Conservation (phyloP, 2,888 invertebrate genomes). For the Schrankia costaestrigalis region DNA sequence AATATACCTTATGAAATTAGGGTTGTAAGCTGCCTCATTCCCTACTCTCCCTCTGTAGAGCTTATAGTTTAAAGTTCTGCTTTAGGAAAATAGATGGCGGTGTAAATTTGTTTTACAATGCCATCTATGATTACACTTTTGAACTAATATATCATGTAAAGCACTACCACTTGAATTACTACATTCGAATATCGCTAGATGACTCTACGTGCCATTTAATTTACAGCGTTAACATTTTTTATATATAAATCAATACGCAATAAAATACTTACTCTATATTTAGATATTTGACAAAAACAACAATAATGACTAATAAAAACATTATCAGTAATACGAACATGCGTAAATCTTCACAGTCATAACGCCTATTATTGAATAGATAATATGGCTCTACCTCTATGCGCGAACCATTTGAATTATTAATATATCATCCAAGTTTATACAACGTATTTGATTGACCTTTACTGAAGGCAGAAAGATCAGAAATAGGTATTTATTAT, state of each 20-base stretch:
- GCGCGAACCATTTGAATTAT: slow-evolving; percentile 22
- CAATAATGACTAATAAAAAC: no score
- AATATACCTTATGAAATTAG: slow-evolving; percentile 15
- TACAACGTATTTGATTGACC: slow-evolving; percentile 24
- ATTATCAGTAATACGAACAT: no score
- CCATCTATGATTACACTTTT: slow-evolving; percentile 36
- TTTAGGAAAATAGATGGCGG: slow-evolving; percentile 45
- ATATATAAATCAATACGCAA: no score
- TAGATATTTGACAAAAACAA: no score
- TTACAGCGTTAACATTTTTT: no score
- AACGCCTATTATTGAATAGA: slow-evolving; percentile 1
- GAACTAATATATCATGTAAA: slow-evolving; percentile 9
- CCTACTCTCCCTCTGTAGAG: background rate
- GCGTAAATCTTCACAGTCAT: background rate
- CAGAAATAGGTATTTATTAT: slow-evolving; percentile 13
- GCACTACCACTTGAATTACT: slow-evolving; percentile 8
- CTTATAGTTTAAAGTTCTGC: slow-evolving; percentile 22
- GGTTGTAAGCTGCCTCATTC: slow-evolving; percentile 6
- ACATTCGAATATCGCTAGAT: slow-evolving; percentile 11
- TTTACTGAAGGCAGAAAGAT: slow-evolving; percentile 16
- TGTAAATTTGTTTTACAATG: slow-evolving; percentile 16
- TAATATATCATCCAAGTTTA: slow-evolving; percentile 23
- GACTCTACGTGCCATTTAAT: no score
- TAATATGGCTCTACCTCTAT: slow-evolving; percentile 5
- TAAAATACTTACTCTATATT: no score